Evolutionary conservation across 2,888 invertebrate species (phyloP).

Genomic region (Zhengitettix transpicula): DNA sequence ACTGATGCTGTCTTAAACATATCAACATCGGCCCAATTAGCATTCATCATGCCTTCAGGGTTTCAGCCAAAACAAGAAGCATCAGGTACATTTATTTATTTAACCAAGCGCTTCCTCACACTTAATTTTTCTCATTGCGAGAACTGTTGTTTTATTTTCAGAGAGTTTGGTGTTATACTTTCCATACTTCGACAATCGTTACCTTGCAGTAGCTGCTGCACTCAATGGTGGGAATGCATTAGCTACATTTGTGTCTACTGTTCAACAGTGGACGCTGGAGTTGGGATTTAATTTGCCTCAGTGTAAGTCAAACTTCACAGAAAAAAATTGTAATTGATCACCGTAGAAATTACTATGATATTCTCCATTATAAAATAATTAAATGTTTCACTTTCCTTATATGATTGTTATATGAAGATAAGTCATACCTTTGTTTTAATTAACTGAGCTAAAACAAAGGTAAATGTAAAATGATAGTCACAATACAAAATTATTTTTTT

Average conservation of each 20-base stretch:
- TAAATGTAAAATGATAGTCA: no score
- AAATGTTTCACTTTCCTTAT: no score
- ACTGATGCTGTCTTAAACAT: conserved; percentile 63
- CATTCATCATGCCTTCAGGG: conserved; percentile 35
- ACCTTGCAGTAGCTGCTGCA: conserved; percentile 70
- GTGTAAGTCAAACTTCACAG: conserved; percentile 29
- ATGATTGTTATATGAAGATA: no score
- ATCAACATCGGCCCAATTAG: conserved; percentile 74
- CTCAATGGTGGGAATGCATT: conserved; percentile 69
- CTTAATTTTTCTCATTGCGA: not conserved
- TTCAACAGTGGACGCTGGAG: conserved; percentile 64
- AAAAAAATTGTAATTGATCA: no score
- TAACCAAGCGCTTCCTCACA: not conserved
- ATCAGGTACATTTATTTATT: not conserved
- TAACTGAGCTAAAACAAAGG: no score
- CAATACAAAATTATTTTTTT: no score
- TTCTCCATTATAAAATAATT: no score
- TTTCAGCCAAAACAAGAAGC: conserved; percentile 12
- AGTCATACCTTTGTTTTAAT: no score
- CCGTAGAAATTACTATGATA: no score
- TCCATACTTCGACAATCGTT: conserved; percentile 59
- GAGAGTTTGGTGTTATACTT: conserved; percentile 45
- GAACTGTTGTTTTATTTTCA: not conserved
- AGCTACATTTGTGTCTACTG: conserved; percentile 61
- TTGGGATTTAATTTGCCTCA: conserved; percentile 59